phyloP scores from a whole-genome alignment of 64 coral and sea anemone genomes.

The Stichodactyla helianthus region DNA sequence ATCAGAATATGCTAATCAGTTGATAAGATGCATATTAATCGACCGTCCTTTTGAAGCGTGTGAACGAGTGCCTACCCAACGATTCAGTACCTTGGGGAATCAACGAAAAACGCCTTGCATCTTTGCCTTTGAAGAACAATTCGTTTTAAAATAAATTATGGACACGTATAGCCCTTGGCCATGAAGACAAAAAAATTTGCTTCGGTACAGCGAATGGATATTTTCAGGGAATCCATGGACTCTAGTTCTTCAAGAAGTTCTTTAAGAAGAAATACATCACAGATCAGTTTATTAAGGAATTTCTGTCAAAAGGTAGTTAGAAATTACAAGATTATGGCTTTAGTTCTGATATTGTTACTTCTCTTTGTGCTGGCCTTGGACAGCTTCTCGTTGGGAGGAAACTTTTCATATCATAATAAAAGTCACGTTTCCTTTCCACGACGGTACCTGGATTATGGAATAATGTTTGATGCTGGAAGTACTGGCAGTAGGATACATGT shows the following conservation, averaged over 20 bases:
- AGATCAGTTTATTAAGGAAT: neutral
- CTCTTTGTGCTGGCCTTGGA: neutral
- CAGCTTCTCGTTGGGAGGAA: neutral
- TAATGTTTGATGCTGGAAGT: constrained; percentile 98
- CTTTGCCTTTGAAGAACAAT: neutral
- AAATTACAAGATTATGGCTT: constrained; percentile 6
- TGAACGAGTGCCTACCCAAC: too few species aligned
- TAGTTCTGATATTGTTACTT: neutral
- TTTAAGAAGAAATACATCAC: neutral
- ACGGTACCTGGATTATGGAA: constrained; percentile 38
- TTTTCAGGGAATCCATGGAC: neutral
- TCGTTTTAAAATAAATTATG: neutral
- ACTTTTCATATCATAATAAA: neutral
- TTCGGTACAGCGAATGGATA: neutral
- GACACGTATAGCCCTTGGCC: neutral
- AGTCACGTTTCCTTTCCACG: neutral
- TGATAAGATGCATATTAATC: too few species aligned
- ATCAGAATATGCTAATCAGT: too few species aligned
- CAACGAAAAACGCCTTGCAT: too few species aligned
- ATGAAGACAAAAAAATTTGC: neutral
- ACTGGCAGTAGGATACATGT: constrained; percentile 94
- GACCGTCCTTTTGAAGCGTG: too few species aligned
- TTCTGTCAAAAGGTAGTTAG: neutral
- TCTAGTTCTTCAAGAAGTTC: neutral
- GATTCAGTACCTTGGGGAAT: neutral